phyloP scores from a whole-genome alignment of 2,797 vertebrate species.

The Pteronotus mesoamericanus region DNA sequence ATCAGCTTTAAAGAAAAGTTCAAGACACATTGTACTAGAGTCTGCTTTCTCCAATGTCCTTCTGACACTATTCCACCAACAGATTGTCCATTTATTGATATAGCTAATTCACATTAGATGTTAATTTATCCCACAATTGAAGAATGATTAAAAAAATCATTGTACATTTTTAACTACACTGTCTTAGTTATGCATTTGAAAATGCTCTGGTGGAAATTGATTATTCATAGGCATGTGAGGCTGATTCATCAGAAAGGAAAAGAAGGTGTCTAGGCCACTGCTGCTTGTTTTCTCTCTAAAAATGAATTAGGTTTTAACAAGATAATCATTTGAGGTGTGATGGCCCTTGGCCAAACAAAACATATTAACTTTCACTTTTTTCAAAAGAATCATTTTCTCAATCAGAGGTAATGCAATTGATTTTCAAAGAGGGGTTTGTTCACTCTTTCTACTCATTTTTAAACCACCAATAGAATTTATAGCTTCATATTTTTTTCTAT shows the following conservation, averaged over 20 bases:
- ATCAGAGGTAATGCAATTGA: conserved; percentile 46
- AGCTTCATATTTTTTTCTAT: conserved; percentile 56
- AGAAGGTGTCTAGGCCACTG: conserved; percentile 54
- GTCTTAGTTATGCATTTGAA: conserved; percentile 75
- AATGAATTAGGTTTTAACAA: conserved; percentile 67
- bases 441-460: conserved; percentile 67
- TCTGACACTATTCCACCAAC: conserved; percentile 19
- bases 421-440: conserved; percentile 68
- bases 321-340: conserved; percentile 65
- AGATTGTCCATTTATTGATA: not conserved
- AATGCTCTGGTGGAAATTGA: conserved; percentile 74
- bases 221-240: conserved; percentile 80
- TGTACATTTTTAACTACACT: conserved; percentile 68
- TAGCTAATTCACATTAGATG: conserved; percentile 42
- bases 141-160: conserved; percentile 67
- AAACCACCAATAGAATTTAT: conserved; percentile 60
- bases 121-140: conserved; percentile 28
- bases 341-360: conserved; percentile 62
- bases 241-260: conserved; percentile 77
- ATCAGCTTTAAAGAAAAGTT: not conserved
- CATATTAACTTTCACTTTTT: conserved; percentile 55
- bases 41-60: not conserved
- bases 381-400: conserved; percentile 56
- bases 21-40: not conserved
- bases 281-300: conserved; percentile 67